phyloP scores from a whole-genome alignment of 1,140 invertebrate genomes.

The Physella acuta region DNA sequence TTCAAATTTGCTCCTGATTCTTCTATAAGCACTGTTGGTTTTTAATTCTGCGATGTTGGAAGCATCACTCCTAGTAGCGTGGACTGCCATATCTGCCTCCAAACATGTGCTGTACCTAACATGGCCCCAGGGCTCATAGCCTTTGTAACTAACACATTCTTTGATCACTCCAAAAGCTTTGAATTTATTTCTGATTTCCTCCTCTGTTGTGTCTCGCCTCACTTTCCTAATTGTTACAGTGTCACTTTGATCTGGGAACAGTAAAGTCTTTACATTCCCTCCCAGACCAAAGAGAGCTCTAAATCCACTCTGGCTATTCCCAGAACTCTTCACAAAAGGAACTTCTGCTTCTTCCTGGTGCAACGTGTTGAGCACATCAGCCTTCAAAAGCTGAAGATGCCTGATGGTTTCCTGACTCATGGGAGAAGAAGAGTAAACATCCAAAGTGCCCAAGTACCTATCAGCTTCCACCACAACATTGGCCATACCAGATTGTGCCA shows the following conservation, averaged over 20 bases:
- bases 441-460: slow-evolving; percentile 27
- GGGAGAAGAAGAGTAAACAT: slow-evolving; percentile 26
- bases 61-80: slow-evolving; percentile 20
- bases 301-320: slow-evolving; percentile 12
- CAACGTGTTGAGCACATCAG: slow-evolving; percentile 2
- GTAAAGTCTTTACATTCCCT: slow-evolving; percentile 15
- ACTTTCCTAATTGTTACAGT: slow-evolving; percentile 24
- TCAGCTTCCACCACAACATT: slow-evolving; percentile 39
- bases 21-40: slow-evolving; percentile 11
- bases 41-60: slow-evolving; percentile 12
- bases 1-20: slow-evolving; percentile 27
- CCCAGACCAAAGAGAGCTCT: slow-evolving; percentile 27
- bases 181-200: slow-evolving; percentile 27
- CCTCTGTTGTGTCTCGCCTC: slow-evolving; percentile 4
- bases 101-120: slow-evolving; percentile 33
- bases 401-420: background rate
- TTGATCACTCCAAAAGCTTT: slow-evolving; percentile 27
- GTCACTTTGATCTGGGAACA: slow-evolving; percentile 30
- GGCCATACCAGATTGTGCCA: slow-evolving; percentile 10
- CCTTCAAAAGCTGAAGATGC: background rate
- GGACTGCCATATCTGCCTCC: slow-evolving; percentile 35
- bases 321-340: background rate
- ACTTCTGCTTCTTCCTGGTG: slow-evolving; percentile 23
- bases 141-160: slow-evolving; percentile 18
- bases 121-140: slow-evolving; percentile 34